Base-by-base conservation (phyloP, 2,888 invertebrate species). In the Caenorhabditis afra region DNA sequence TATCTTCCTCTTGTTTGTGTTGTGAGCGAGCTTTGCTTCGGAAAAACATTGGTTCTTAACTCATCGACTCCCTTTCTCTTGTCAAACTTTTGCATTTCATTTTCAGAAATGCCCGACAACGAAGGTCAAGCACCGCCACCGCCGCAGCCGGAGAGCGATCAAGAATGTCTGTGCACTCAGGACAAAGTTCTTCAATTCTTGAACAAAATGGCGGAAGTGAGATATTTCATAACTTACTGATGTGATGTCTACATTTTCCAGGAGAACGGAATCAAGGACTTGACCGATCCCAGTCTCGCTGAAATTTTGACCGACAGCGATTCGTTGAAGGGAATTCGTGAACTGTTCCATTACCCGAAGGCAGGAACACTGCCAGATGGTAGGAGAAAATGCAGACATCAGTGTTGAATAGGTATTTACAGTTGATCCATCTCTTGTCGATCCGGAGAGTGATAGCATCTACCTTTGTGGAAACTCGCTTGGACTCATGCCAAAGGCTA, bases 401-500 rank as follows among this genome's bases (percentile, higher is more conserved):
- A 5, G 7, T 11, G 12, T 37, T 18, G 14, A 57, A 3, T n/a
- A n/a, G n/a, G n/a, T n/a, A 7, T 29, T 29, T 29, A 65, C 68
- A 85, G 85, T 77, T 35, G 84, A 86, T 58, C 53, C 75, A 8
- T 35, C 61, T 0, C 68, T 83, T 8, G 80, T 79, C 7, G 81
- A 90, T 52, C 86, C 83, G 0, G 90, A 92, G 0, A 91, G 91
- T 23, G 92, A 92, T 35, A 90, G 91, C 81, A 90, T 93, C 20
- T 93, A 93, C 86, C 89, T 93, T 49, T 92, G 92, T 85, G 93
- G 93, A 0, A 92, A 93, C 86, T 93, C 93, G 0, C 90, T 93
- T 1, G 93, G 93, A 11, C 90, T 93, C n/a, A 91, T 92, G 90
- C 92, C 93, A 5, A 92, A 91, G 81, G 89, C 88, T 1, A 91